phyloP scores from a whole-genome alignment of 2,888 invertebrate species.

The Ligdia adustata region DNA sequence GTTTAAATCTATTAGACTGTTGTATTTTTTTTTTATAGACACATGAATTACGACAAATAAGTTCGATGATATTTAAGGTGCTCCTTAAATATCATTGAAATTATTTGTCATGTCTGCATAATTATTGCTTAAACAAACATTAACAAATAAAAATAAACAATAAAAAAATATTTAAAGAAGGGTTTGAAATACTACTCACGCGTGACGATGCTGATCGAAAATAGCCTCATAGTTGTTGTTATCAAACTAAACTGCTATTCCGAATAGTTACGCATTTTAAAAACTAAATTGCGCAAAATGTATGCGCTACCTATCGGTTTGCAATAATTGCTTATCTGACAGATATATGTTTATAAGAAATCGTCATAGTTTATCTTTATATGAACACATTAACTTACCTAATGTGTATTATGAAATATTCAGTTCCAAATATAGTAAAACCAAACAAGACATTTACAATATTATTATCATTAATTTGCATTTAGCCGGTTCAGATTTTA shows the following conservation, averaged over 20 bases:
- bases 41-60: not conserved
- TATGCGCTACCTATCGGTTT: conserved; percentile 15
- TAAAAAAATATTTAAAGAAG: too few relatives aligned
- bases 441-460: too few relatives aligned
- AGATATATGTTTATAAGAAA: conserved; percentile 4
- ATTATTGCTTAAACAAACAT: too few relatives aligned
- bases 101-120: too few relatives aligned
- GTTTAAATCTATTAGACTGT: not conserved
- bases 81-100: too few relatives aligned
- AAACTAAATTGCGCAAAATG: conserved; percentile 20
- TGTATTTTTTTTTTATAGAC: not conserved
- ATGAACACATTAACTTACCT: conserved; percentile 5
- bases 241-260: conserved; percentile 1
- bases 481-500: too few relatives aligned
- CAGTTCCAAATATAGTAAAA: not conserved
- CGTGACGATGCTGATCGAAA: conserved; percentile 13
- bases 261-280: conserved; percentile 16
- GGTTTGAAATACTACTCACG: conserved; percentile 24
- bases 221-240: conserved; percentile 16
- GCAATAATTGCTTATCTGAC: conserved; percentile 12
- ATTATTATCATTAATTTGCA: too few relatives aligned
- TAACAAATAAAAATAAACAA: too few relatives aligned
- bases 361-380: conserved; percentile 3
- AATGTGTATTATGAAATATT: conserved; percentile 2
- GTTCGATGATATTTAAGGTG: too few relatives aligned